Evolutionary conservation across 2,888 invertebrate species (phyloP).

Genomic region (Meiosimyza decipiens): DNA sequence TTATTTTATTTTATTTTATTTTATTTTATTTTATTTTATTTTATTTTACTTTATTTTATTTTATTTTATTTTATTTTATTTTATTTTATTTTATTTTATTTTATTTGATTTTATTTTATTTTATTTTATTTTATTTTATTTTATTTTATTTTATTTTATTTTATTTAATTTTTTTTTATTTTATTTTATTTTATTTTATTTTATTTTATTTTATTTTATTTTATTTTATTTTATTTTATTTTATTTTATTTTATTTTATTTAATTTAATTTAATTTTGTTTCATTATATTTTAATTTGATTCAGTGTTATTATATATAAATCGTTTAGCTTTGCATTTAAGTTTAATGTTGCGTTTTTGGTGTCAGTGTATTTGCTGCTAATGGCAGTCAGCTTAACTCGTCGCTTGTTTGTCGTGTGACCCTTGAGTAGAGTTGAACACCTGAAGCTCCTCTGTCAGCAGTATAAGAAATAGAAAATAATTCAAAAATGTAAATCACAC

Average conservation of each 20-base stretch:
- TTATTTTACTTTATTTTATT: slow-evolving; percentile 16
- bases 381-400: slow-evolving; percentile 10
- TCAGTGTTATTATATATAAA: no score
- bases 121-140: slow-evolving; percentile 21
- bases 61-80: slow-evolving; percentile 12
- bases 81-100: slow-evolving; percentile 16
- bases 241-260: slow-evolving; percentile 26
- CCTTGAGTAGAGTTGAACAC: background rate
- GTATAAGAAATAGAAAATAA: background rate
- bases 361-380: slow-evolving; percentile 15
- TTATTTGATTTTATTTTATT: no score
- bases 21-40: slow-evolving; percentile 23
- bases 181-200: slow-evolving; percentile 30
- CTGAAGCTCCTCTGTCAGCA: slow-evolving; percentile 7
- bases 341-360: no score
- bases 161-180: slow-evolving; percentile 28
- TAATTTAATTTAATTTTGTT: slow-evolving; percentile 24
- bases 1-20: slow-evolving; percentile 17
- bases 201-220: slow-evolving; percentile 26
- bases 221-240: slow-evolving; percentile 28
- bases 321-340: no score
- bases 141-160: slow-evolving; percentile 29
- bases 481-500: no score
- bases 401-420: slow-evolving; percentile 14
- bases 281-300: slow-evolving; percentile 20